A percentile compares a stretch with the other conserved stretches of the same genome.
These are phyloP conservation scores for Chrysolina americana DNA, from an alignment of 2,888 invertebrate species.

Conservation along the genomic window DNA sequence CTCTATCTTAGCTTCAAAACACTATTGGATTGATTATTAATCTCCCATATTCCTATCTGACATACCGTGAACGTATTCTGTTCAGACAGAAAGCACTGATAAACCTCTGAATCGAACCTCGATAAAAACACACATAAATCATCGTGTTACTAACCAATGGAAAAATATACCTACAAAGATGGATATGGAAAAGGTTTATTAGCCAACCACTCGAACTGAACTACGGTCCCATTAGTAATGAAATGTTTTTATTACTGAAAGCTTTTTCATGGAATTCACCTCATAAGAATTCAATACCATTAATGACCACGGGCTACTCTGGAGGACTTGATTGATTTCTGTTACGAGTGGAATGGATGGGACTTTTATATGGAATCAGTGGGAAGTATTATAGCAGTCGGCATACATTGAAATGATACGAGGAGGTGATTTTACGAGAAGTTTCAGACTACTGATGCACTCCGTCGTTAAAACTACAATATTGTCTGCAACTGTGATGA, in stretches of 20 bases:
- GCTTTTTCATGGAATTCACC: conserved; percentile 31
- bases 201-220: conserved; percentile 32
- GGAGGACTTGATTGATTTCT: conserved; percentile 18
- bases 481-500: no score
- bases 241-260: conserved; percentile 37
- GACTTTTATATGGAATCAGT: not conserved
- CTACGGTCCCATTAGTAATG: conserved; percentile 36
- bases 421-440: not conserved
- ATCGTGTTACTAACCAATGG: not conserved
- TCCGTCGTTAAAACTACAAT: no score
- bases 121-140: not conserved
- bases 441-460: not conserved
- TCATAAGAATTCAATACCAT: conserved; percentile 24
- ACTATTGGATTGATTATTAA: no score
- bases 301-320: conserved; percentile 18
- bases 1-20: no score
- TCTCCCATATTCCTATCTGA: no score
- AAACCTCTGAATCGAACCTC: not conserved
- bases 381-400: not conserved
- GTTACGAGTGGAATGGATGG: conserved; percentile 6
- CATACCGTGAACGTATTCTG: no score
- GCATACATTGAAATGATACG: not conserved
- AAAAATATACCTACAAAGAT: not conserved
- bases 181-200: conserved; percentile 6
- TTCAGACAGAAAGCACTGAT: not conserved